Evolutionary conservation across 2,113 vertebrate species (phyloP).

Genomic region (Casuarius casuarius): DNA sequence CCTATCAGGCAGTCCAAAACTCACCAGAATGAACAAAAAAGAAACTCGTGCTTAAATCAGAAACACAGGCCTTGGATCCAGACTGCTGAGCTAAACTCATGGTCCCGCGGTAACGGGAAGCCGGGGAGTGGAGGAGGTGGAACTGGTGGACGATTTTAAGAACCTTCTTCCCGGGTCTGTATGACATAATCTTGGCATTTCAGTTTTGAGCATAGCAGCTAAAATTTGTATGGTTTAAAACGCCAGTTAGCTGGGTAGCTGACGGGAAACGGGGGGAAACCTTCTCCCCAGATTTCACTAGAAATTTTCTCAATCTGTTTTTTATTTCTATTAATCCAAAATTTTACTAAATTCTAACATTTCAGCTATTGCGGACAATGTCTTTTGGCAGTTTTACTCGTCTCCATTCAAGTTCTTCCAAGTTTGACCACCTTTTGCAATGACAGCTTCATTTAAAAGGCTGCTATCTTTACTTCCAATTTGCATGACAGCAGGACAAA

Average conservation of each 20-base stretch:
- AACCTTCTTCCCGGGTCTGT: background rate
- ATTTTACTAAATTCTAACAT: background rate
- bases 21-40: background rate
- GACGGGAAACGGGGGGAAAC: background rate
- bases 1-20: background rate
- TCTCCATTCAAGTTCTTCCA: background rate
- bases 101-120: background rate
- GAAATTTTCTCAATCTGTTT: background rate
- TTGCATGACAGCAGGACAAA: background rate
- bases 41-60: background rate
- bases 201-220: background rate
- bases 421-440: background rate
- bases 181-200: background rate
- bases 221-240: background rate
- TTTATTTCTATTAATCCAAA: background rate
- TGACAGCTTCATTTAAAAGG: background rate
- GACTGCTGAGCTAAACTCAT: conserved; percentile 28
- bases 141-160: conserved; percentile 19
- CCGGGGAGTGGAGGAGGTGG: background rate
- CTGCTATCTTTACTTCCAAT: background rate
- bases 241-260: background rate
- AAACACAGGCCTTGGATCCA: background rate
- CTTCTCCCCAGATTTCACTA: background rate
- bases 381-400: background rate
- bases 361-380: background rate